phyloP scores from a whole-genome alignment of 2,113 vertebrate species.

The Lasiurus borealis region DNA sequence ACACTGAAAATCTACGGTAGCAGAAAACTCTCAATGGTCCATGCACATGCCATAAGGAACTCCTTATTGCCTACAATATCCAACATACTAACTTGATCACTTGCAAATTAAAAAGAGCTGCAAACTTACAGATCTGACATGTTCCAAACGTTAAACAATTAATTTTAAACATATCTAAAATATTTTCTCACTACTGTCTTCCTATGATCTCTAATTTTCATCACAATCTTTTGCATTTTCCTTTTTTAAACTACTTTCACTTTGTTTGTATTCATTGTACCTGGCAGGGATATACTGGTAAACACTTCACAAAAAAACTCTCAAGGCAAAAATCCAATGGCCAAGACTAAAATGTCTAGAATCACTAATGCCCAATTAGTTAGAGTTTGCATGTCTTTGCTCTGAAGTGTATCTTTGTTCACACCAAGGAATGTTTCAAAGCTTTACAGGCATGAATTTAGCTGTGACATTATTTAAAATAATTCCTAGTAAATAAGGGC shows the following conservation, averaged over 20 bases:
- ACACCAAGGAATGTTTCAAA: background rate
- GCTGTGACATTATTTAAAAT: background rate
- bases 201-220: background rate
- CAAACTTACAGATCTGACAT: slow-evolving; percentile 10
- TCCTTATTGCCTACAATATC: background rate
- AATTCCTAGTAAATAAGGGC: slow-evolving; percentile 16
- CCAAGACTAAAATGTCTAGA: background rate
- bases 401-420: background rate
- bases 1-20: background rate
- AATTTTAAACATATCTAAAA: background rate
- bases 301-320: background rate
- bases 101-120: background rate
- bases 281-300: background rate
- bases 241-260: background rate
- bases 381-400: background rate
- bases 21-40: background rate
- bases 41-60: background rate
- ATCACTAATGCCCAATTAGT: background rate
- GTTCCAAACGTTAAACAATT: slow-evolving; percentile 27
- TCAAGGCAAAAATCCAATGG: background rate
- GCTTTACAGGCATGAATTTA: background rate
- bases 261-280: background rate
- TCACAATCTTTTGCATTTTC: background rate
- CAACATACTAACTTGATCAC: background rate
- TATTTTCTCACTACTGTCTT: background rate